phyloP scores from a whole-genome alignment of 2,888 invertebrate species.

The Sisyra nigra region DNA sequence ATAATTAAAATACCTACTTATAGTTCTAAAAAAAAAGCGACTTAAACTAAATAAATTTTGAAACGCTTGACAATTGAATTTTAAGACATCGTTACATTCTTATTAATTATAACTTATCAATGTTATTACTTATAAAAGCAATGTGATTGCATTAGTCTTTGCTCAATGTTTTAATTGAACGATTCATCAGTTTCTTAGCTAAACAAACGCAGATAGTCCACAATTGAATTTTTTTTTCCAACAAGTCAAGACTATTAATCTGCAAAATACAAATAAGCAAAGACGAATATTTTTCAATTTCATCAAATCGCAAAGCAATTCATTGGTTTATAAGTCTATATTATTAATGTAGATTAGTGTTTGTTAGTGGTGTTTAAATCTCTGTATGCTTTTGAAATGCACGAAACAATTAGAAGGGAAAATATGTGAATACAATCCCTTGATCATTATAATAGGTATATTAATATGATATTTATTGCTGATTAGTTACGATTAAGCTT shows the following conservation, averaged over 20 bases:
- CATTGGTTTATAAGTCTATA: neutral
- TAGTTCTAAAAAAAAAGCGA: neutral
- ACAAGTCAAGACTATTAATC: no score
- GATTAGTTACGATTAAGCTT: no score
- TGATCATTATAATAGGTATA: slow-evolving; percentile 12
- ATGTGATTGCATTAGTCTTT: neutral
- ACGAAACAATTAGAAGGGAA: slow-evolving; percentile 77
- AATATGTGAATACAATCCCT: slow-evolving; percentile 17
- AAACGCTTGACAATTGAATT: slow-evolving; percentile 5
- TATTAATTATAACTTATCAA: slow-evolving; percentile 3
- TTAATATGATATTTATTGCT: neutral
- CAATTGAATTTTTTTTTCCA: no score
- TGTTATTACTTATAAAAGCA: neutral
- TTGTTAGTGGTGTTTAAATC: slow-evolving; percentile 16
- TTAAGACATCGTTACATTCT: slow-evolving; percentile 5
- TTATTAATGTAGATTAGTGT: neutral
- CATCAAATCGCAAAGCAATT: no score
- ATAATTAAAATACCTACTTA: neutral
- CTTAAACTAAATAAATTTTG: neutral
- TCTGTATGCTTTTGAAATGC: slow-evolving; percentile 79
- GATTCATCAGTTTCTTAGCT: neutral
- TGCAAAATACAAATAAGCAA: no score
- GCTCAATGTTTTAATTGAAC: neutral
- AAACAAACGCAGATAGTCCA: neutral
- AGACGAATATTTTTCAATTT: no score